phyloP scores from a whole-genome alignment of 2,113 vertebrate species.

The Erythrolamprus reginae region DNA sequence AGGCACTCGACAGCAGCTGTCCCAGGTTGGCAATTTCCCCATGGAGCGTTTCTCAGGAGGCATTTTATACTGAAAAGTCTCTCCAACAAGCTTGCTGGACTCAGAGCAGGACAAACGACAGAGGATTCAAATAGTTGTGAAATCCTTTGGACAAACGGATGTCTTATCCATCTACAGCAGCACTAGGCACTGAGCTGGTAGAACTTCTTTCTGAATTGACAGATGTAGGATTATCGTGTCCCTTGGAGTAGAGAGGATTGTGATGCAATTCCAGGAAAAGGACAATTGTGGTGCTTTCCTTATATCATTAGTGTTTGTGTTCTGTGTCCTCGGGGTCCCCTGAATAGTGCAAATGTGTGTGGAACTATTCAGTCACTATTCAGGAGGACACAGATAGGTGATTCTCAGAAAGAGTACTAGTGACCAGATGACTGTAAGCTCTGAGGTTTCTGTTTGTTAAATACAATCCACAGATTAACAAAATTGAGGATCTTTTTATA shows the following conservation, averaged over 20 bases:
- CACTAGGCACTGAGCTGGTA: background rate
- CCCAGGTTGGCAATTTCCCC: slow-evolving; percentile 76
- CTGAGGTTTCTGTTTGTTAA: background rate
- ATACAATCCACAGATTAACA: background rate
- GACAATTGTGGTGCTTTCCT: background rate
- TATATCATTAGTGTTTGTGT: background rate
- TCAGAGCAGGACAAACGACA: slow-evolving; percentile 35
- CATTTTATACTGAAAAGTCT: slow-evolving; percentile 56
- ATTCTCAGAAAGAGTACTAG: background rate
- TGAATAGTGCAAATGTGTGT: background rate
- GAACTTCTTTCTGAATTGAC: background rate
- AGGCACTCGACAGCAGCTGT: slow-evolving; percentile 77
- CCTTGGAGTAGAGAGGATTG: background rate
- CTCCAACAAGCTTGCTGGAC: slow-evolving; percentile 53
- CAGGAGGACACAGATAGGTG: background rate
- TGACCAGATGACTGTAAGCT: background rate
- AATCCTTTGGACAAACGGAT: slow-evolving; percentile 36
- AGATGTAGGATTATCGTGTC: background rate
- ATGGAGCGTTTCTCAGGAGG: slow-evolving; percentile 65
- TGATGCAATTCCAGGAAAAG: background rate
- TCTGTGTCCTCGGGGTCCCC: background rate
- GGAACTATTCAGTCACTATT: background rate
- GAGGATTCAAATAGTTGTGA: slow-evolving; percentile 24
- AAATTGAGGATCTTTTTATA: background rate
- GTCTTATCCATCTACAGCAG: slow-evolving; percentile 25